Evolutionary conservation across 2,797 vertebrate species (phyloP), one percentile per base, ranked within the genome.

Genomic region (Gastrophryne carolinensis): DNA sequence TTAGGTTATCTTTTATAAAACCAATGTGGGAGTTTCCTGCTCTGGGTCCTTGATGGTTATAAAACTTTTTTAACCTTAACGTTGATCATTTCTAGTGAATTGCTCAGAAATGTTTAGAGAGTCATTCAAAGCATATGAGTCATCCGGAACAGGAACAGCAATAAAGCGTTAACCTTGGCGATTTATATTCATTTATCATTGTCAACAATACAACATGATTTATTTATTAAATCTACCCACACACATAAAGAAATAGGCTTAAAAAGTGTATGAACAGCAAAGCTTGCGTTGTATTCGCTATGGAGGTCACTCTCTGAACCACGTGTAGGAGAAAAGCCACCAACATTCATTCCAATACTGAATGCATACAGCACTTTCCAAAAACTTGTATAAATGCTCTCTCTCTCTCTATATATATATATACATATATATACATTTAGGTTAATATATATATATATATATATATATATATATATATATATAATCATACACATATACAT

Each of bases 221-320:
- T 67, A 44, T 50, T 49, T 65, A 39, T 26, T 17, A 74, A 32
- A n/a, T 53, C 64, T 68, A 3, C 73, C 73, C 73, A 75, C 73
- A 68, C 56, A 75, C 39, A 26, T 62, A 62, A 62, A 69, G 73
- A 75, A 75, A 69, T 69, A 75, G 68, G 60, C 44, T 54, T 24
- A 23, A 15, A 53, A 49, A 29, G 21, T 35, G 23, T 58, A 65
- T 52, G 17, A 23, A 74, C 15, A 52, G 29, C 3, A 29, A 60
- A 27, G 24, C 47, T 12, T 30, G 49, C 24, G n/a, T 1, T 52
- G 44, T 30, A 53, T 65, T 24, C 29, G 15, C 23, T 27, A 4
- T 49, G 61, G 41, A 64, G 49, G 17, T 5, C 27, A 19, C 2
- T 27, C 19, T 65, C 29, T 34, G 24, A n/a, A 60, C n/a, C 61